Conservation (phyloP, 2,113 vertebrate species). For the Leucosticte australis region DNA sequence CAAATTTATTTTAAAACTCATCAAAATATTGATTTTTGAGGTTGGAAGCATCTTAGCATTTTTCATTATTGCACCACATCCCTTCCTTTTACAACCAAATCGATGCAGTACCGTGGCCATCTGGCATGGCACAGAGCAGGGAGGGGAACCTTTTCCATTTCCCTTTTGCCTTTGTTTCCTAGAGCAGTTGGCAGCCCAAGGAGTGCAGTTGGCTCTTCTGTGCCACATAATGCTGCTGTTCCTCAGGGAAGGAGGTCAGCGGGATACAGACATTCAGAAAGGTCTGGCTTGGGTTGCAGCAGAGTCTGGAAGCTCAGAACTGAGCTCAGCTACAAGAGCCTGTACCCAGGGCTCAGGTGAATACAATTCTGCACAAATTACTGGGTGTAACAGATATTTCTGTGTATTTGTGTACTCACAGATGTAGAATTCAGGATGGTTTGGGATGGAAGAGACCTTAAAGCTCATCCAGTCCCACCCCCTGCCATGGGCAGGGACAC, state of each 20-base stretch:
- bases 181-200: not conserved
- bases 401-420: not conserved
- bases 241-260: not conserved
- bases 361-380: not conserved
- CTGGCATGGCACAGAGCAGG: not conserved
- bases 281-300: not conserved
- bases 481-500: not conserved
- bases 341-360: not conserved
- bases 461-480: not conserved
- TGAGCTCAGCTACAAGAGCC: not conserved
- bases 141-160: not conserved
- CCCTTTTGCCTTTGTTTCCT: not conserved
- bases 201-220: not conserved
- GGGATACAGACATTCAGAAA: not conserved
- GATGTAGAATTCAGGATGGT: not conserved
- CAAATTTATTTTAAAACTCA: not conserved
- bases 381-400: not conserved
- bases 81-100: not conserved
- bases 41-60: not conserved
- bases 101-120: fast-evolving
- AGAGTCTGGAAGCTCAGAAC: not conserved
- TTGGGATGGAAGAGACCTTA: not conserved
- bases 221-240: fast-evolving
- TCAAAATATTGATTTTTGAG: not conserved
- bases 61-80: not conserved